These are phyloP conservation scores for Lithobates sylvaticus DNA, from an alignment of 2,797 vertebrate species.

Conservation along the genomic window DNA sequence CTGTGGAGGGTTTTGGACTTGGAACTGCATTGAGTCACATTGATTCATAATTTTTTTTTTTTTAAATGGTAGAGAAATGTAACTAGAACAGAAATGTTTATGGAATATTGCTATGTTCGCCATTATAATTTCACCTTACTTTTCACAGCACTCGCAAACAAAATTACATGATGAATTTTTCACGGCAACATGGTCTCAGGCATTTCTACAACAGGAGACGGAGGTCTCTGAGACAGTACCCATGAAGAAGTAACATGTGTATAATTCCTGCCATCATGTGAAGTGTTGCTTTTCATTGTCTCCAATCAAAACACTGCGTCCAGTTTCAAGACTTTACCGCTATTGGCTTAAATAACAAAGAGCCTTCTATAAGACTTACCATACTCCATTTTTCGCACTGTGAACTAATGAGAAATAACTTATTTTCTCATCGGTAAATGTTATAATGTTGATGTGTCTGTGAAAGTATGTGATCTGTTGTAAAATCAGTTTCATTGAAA, in stretches of 20 bases:
- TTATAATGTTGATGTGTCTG: slow-evolving; percentile 80
- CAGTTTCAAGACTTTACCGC: slow-evolving; percentile 76
- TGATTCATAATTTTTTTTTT: not conserved
- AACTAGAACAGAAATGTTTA: not conserved
- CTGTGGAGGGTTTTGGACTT: not conserved
- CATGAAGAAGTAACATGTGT: slow-evolving; percentile 81
- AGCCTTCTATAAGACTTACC: slow-evolving; percentile 76
- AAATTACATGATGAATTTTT: slow-evolving; percentile 99
- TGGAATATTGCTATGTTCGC: slow-evolving; percentile 10
- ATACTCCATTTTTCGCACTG: slow-evolving; percentile 82
- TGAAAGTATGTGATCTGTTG: slow-evolving; percentile 81
- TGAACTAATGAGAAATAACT: slow-evolving; percentile 85
- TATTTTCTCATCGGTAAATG: slow-evolving; percentile 82
- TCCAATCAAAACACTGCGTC: slow-evolving; percentile 73
- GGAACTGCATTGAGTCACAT: not conserved
- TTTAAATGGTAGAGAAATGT: not conserved
- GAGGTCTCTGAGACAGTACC: slow-evolving; percentile 90
- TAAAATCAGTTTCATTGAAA: slow-evolving; percentile 82
- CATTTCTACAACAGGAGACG: slow-evolving; percentile 98
- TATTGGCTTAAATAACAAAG: slow-evolving; percentile 75
- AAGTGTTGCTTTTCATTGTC: slow-evolving; percentile 77
- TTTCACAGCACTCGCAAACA: slow-evolving; percentile 95
- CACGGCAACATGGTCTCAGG: slow-evolving; percentile 94
- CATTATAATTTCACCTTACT: slow-evolving; percentile 55
- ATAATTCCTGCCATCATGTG: slow-evolving; percentile 74